Evolutionary conservation across 2,797 vertebrate species (phyloP), one percentile per base, ranked within the genome.

Genomic region (Onychomys leucogaster): DNA sequence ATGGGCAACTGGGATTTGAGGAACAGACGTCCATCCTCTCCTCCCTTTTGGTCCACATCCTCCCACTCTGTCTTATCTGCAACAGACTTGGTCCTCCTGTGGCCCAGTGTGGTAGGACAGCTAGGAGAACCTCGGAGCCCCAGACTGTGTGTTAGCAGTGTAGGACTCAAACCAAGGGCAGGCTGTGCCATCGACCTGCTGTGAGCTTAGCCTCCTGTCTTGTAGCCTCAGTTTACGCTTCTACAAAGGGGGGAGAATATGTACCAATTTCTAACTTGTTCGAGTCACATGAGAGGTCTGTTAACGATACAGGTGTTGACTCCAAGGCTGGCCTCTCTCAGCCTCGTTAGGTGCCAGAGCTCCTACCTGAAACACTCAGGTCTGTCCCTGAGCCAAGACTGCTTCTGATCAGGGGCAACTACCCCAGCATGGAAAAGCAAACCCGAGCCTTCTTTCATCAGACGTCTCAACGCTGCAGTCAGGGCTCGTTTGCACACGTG

Each of bases 201-300:
- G 34, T 55, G 80, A 81, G 52, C 49, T 59, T 59, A 17, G 9
- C 29, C 61, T 91, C 85, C 67, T 69, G 0, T 61, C 37, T 80
- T 52, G 3, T n/a, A 90, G 69, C 49, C 86, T 95, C 82, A 41
- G 92, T 92, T 89, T 86, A 63, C 43, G 75, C 23, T 21, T 49
- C 43, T 94, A n/a, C 65, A 85, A 95, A 88, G 94, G 2, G 61
- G 75, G 23, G 29, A 94, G 84, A 84, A 65, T 86, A 73, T 23
- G 61, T 46, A 81, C 21, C 43, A 61, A 34, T 13, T 32, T 57
- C 17, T 57, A 17, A 25, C 14, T 76, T 71, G 34, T 34, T 67
- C 2, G 19, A 71, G 11, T 59, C 46, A 55, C 4, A 41, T 0
- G 6, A 37, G 63, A 88, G 21, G 32, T 75, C 5, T 81, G 32